Evolutionary conservation across 2,888 invertebrate species (phyloP).

Genomic region (Nomada goodeniana): DNA sequence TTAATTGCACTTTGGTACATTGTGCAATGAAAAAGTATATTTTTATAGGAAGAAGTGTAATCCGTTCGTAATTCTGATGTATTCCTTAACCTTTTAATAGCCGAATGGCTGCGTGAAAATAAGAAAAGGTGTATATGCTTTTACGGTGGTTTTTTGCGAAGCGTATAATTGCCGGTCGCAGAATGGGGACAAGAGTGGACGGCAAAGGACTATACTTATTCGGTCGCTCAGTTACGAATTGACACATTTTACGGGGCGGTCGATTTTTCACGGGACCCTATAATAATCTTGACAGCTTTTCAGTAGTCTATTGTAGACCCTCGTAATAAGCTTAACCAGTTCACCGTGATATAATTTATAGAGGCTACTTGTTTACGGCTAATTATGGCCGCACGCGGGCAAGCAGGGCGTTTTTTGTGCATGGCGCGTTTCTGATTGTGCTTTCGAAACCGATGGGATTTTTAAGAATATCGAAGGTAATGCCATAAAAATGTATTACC

Average conservation of each 20-base stretch:
- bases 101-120: background rate
- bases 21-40: no score
- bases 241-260: constrained; percentile 58
- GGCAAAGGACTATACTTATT: constrained; percentile 50
- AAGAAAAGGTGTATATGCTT: background rate
- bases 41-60: background rate
- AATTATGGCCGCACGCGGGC: constrained; percentile 53
- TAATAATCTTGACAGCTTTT: constrained; percentile 68
- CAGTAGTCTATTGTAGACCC: constrained; percentile 65
- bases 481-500: background rate
- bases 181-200: constrained; percentile 24
- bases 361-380: constrained; percentile 66
- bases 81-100: background rate
- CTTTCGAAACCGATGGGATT: background rate
- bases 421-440: background rate
- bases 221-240: constrained; percentile 58
- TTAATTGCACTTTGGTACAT: background rate
- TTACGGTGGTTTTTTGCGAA: background rate
- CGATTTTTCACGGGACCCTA: constrained; percentile 67
- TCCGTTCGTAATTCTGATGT: background rate
- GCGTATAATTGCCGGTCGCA: constrained; percentile 1
- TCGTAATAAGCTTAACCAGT: constrained; percentile 68
- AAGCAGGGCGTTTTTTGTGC: constrained; percentile 15
- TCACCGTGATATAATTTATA: constrained; percentile 66
- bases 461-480: background rate